Evolutionary conservation across 2,797 vertebrate species (phyloP).

Genomic region (Perodicticus potto): DNA sequence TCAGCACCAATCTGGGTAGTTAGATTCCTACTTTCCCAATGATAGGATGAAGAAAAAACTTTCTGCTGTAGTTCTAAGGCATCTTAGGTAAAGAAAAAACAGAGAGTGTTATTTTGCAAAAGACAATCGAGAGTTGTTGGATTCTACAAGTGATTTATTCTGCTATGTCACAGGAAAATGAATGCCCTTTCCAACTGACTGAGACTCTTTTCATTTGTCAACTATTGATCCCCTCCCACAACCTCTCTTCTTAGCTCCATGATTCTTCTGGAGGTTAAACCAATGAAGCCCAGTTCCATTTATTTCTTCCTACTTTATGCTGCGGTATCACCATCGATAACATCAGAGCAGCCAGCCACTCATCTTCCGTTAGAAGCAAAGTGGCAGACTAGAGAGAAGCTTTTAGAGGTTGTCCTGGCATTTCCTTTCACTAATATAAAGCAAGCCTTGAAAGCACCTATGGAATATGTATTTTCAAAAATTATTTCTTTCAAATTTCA

Average conservation of each 20-base stretch:
- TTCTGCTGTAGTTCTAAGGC: neutral
- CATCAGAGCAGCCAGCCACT: conserved; percentile 63
- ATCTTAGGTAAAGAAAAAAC: conserved; percentile 54
- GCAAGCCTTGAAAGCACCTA: conserved; percentile 42
- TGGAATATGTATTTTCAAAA: conserved; percentile 19
- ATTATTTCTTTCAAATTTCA: conserved; percentile 6
- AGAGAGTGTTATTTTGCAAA: conserved; percentile 61
- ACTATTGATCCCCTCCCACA: conserved; percentile 82
- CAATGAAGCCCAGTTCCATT: conserved; percentile 76
- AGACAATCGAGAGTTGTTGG: conserved; percentile 67
- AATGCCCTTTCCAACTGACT: conserved; percentile 78
- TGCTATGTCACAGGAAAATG: conserved; percentile 75
- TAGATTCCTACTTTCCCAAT: neutral
- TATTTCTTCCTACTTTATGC: conserved; percentile 81
- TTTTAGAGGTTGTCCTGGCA: conserved; percentile 44
- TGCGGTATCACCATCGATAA: conserved; percentile 79
- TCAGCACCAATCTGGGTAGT: conserved; percentile 24
- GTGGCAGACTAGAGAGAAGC: conserved; percentile 43
- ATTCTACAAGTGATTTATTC: conserved; percentile 81
- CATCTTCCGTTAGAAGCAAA: conserved; percentile 67
- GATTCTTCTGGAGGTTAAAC: conserved; percentile 83
- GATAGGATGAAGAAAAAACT: conserved; percentile 22
- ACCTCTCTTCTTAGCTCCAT: conserved; percentile 73
- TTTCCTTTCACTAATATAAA: conserved; percentile 62
- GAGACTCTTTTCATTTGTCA: conserved; percentile 84